A percentile compares a stretch with the other conserved stretches of the same genome.
Conservation (phyloP, 2,888 invertebrate genomes). For the Trachelus iudaicus region DNA sequence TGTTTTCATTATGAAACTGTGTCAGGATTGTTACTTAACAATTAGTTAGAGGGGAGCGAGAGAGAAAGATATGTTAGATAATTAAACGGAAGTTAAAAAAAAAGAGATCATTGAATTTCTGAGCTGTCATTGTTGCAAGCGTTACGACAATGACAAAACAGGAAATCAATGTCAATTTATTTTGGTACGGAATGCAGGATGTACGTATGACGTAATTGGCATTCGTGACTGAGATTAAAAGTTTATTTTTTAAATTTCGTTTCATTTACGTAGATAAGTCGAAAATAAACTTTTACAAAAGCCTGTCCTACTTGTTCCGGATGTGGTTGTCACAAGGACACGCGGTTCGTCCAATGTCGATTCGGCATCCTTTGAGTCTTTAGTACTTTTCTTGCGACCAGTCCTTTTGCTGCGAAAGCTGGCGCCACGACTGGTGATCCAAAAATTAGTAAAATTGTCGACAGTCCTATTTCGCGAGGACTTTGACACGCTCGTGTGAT, state of each 20-base stretch:
- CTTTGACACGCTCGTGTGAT: background rate
- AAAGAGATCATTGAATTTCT: background rate
- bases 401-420: constrained; percentile 44
- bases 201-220: background rate
- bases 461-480: constrained; percentile 27
- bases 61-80: too few species aligned
- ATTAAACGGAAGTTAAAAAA: background rate
- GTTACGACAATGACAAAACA: background rate
- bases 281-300: background rate
- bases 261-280: background rate
- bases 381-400: constrained; percentile 36
- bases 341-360: constrained; percentile 23
- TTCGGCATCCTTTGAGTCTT: constrained; percentile 41
- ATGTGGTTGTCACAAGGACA: constrained; percentile 32
- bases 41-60: background rate
- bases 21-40: background rate
- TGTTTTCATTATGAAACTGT: background rate
- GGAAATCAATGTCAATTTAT: background rate
- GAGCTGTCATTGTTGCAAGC: background rate
- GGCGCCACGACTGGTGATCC: constrained; percentile 37
- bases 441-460: constrained; percentile 48
- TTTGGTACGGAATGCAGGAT: background rate
- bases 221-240: background rate
- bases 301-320: constrained; percentile 49
- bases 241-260: background rate